A percentile compares a stretch with the other conserved stretches of the same genome.
phyloP scores from a whole-genome alignment of 2,113 vertebrate species.

The Myiagra hebetior region DNA sequence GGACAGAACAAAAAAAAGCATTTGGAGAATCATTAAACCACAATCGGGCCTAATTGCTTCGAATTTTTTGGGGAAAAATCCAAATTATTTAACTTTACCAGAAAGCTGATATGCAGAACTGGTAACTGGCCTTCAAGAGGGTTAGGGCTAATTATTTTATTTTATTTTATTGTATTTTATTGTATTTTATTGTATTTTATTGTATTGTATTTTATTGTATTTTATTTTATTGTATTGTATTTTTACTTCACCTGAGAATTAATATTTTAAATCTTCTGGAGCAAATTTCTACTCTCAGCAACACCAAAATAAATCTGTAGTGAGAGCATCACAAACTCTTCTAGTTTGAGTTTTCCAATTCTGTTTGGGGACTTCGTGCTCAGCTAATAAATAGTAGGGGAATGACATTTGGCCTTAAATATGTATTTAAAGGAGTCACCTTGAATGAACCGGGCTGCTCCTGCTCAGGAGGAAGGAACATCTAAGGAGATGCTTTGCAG shows the following conservation, averaged over 20 bases:
- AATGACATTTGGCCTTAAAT: not conserved
- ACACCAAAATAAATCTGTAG: not conserved
- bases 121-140: not conserved
- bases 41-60: not conserved
- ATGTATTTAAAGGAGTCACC: conserved; percentile 10
- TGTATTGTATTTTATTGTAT: not conserved
- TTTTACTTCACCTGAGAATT: not conserved
- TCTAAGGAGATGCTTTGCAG: not conserved
- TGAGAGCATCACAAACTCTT: not conserved
- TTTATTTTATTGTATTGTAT: too few relatives aligned
- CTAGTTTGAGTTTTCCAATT: not conserved
- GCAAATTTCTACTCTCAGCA: not conserved
- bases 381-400: not conserved
- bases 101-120: not conserved
- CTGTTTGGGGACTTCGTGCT: not conserved
- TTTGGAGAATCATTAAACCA: conserved; percentile 47
- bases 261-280: not conserved
- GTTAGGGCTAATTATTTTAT: not conserved
- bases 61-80: not conserved
- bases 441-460: not conserved
- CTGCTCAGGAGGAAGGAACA: not conserved
- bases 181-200: not conserved
- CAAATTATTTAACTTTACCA: not conserved
- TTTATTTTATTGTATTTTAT: too few relatives aligned
- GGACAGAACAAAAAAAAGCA: conserved; percentile 8